Percentiles rank a stretch among this genome's conserved stretches.
phyloP scores from a whole-genome alignment of 2,113 vertebrate genomes.

The Oreochromis spilurus region DNA sequence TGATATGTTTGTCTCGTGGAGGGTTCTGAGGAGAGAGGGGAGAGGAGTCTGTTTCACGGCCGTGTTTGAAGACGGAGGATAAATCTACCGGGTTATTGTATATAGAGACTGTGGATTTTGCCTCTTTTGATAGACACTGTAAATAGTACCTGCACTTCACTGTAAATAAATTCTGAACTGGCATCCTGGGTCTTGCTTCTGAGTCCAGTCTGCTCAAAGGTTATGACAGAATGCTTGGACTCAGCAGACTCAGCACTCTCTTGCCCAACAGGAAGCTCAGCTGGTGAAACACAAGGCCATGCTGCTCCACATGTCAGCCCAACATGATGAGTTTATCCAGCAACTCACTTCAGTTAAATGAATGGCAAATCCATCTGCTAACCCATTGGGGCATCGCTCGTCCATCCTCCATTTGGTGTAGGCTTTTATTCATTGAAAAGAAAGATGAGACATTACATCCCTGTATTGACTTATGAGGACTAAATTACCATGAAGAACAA shows the following conservation, averaged over 20 bases:
- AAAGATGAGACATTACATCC: too few species aligned
- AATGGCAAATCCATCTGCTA: too few species aligned
- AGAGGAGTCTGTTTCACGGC: neutral
- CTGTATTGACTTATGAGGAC: too few species aligned
- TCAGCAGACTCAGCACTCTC: neutral
- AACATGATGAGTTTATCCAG: too few species aligned
- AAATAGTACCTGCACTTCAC: neutral
- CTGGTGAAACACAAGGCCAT: neutral
- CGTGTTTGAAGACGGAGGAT: neutral
- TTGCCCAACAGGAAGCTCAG: neutral
- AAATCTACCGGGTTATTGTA: neutral
- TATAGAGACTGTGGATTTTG: neutral
- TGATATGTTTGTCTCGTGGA: neutral
- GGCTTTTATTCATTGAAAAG: too few species aligned
- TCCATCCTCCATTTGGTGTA: too few species aligned
- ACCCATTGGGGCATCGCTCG: too few species aligned
- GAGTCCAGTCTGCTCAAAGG: neutral
- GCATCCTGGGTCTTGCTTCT: neutral
- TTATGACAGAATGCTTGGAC: neutral
- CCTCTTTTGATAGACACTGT: neutral
- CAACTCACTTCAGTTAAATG: too few species aligned
- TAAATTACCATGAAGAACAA: too few species aligned
- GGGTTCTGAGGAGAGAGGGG: rapidly evolving
- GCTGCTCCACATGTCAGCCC: too few species aligned
- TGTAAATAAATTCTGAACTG: neutral